A percentile compares a stretch with the other conserved stretches of the same genome.
Conservation (phyloP, 2,888 invertebrate genomes). For the Empis stercorea region DNA sequence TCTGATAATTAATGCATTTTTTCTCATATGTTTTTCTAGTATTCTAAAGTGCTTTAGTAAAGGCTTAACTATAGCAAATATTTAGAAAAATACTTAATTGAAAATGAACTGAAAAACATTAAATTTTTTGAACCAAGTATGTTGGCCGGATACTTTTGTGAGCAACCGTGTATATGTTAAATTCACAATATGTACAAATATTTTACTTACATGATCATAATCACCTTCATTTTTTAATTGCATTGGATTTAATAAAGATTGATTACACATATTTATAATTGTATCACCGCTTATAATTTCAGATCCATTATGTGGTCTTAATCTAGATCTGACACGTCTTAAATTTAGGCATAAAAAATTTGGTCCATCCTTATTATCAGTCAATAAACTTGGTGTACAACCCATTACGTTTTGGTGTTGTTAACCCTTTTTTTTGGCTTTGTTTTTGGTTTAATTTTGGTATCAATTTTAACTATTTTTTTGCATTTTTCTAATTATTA, state of each 20-base stretch:
- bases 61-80: too few relatives aligned
- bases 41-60: too few relatives aligned
- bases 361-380: slow-evolving; percentile 28
- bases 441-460: too few relatives aligned
- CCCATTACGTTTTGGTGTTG: slow-evolving; percentile 16
- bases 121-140: too few relatives aligned
- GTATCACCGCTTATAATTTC: slow-evolving; percentile 18
- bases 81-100: too few relatives aligned
- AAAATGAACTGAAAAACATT: too few relatives aligned
- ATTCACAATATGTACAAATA: too few relatives aligned
- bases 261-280: slow-evolving; percentile 28
- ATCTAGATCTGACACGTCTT: slow-evolving; percentile 22
- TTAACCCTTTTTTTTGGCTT: too few relatives aligned
- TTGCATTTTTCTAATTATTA: not conserved
- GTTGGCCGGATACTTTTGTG: too few relatives aligned
- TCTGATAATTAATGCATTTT: too few relatives aligned
- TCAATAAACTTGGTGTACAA: slow-evolving; percentile 19
- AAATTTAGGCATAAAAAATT: slow-evolving; percentile 31
- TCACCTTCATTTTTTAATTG: slow-evolving; percentile 31
- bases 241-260: slow-evolving; percentile 30
- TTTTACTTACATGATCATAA: slow-evolving; percentile 32
- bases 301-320: slow-evolving; percentile 26
- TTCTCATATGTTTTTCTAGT: too few relatives aligned
- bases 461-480: not conserved
- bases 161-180: too few relatives aligned